Conservation (phyloP, 2,797 vertebrate genomes). For the Onychomys leucogaster region DNA sequence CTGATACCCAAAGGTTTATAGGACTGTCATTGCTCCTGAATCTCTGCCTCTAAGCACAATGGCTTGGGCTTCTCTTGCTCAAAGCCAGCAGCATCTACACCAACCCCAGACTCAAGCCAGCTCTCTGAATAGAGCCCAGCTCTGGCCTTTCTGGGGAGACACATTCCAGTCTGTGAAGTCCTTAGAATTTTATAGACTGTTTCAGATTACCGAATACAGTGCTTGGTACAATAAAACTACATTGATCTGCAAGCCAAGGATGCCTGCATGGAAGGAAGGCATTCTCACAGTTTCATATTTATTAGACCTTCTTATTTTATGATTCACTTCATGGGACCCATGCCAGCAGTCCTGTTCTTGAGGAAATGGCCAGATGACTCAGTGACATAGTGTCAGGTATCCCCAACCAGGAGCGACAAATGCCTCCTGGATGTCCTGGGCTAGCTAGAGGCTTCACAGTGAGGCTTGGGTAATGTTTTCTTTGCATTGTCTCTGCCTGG, state of each 20-base stretch:
- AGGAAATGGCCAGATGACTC: constrained; percentile 66
- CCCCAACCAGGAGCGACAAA: constrained; percentile 14
- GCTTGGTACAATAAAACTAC: neutral
- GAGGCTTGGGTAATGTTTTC: neutral
- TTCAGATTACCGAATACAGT: neutral
- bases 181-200: neutral
- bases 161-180: neutral
- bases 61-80: neutral
- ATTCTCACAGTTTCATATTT: neutral
- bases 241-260: neutral
- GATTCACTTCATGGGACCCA: constrained; percentile 26
- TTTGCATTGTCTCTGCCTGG: constrained; percentile 25
- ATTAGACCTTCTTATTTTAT: constrained; percentile 48
- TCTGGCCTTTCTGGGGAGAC: neutral
- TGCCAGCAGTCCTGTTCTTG: constrained; percentile 25
- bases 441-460: neutral
- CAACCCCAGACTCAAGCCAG: neutral
- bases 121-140: neutral
- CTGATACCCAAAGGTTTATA: neutral
- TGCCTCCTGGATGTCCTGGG: neutral
- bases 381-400: constrained; percentile 9
- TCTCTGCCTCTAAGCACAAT: neutral
- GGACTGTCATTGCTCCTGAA: neutral
- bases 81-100: neutral
- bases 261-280: neutral